Evolutionary conservation across 2,888 invertebrate species (phyloP).

Genomic region (Spialia ferax): DNA sequence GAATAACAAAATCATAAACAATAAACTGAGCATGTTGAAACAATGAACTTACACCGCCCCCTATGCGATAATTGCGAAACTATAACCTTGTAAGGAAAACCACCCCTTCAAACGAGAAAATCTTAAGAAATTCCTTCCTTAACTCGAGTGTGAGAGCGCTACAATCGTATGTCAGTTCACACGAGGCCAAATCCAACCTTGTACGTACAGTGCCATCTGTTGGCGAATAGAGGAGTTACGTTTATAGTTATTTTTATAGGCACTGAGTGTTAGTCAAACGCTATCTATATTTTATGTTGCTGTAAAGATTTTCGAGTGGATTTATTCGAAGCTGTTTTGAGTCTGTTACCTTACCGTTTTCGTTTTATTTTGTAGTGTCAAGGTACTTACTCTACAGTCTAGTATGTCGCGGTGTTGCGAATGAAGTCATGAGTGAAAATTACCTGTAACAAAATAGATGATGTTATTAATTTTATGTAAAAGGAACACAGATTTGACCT

Average conservation of each 20-base stretch:
- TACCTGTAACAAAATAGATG: conserved; percentile 64
- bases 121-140: conserved; percentile 67
- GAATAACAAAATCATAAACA: not conserved
- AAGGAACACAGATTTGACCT: too few relatives aligned
- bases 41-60: conserved; percentile 65
- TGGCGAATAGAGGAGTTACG: conserved; percentile 63
- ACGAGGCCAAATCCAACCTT: conserved; percentile 57
- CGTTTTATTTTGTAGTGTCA: not conserved
- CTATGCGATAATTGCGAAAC: conserved; percentile 72
- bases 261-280: conserved; percentile 41
- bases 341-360: conserved; percentile 28
- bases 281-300: conserved; percentile 41
- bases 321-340: conserved; percentile 36
- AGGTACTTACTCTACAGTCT: too few relatives aligned
- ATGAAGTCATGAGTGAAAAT: not conserved
- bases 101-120: conserved; percentile 68
- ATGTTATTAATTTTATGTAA: not conserved
- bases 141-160: conserved; percentile 61
- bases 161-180: conserved; percentile 52
- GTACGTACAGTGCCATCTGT: conserved; percentile 68
- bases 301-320: conserved; percentile 43
- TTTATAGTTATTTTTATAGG: conserved; percentile 44
- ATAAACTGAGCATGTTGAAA: conserved; percentile 2
- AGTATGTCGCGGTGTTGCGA: not conserved
- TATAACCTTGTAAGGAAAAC: conserved; percentile 66